Conservation (phyloP, 1,140 invertebrate species). For the Polypedilum vanderplanki region DNA sequence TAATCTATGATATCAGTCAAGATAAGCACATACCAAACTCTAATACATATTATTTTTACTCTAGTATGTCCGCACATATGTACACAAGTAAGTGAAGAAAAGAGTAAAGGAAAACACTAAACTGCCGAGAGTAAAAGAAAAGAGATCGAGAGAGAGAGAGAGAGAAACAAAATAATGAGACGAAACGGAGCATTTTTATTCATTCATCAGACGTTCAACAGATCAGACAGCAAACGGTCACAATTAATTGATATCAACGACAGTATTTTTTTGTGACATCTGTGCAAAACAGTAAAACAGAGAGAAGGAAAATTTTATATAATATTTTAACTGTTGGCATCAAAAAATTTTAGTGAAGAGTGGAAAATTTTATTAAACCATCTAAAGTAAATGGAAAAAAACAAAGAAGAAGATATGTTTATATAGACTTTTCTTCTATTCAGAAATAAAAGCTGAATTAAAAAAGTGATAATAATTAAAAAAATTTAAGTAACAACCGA, state of each 20-base stretch:
- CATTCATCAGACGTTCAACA: background rate
- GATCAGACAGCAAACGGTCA: background rate
- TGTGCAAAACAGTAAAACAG: background rate
- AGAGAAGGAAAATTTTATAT: background rate
- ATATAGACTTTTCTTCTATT: background rate
- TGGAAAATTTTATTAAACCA: background rate
- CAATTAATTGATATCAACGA: too few relatives aligned
- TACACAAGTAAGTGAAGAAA: too few relatives aligned
- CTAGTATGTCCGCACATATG: too few relatives aligned
- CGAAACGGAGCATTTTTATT: background rate
- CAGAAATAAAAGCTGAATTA: background rate
- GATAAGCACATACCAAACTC: too few relatives aligned
- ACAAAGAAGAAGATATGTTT: background rate
- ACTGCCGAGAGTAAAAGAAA: too few relatives aligned
- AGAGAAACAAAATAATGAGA: background rate
- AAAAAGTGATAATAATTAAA: background rate
- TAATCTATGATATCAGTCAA: too few relatives aligned
- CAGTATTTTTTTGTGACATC: too few relatives aligned
- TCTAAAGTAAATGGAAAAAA: background rate
- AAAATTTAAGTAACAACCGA: background rate
- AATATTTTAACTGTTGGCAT: background rate
- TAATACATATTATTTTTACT: too few relatives aligned
- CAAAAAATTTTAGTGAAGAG: background rate
- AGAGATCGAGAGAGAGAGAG: slow-evolving; percentile 33
- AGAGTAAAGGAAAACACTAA: too few relatives aligned